A percentile compares a stretch with the other conserved stretches of the same genome.
These are phyloP conservation scores for Epiblema foenella DNA, from an alignment of 2,888 invertebrate genomes.

Conservation along the genomic window DNA sequence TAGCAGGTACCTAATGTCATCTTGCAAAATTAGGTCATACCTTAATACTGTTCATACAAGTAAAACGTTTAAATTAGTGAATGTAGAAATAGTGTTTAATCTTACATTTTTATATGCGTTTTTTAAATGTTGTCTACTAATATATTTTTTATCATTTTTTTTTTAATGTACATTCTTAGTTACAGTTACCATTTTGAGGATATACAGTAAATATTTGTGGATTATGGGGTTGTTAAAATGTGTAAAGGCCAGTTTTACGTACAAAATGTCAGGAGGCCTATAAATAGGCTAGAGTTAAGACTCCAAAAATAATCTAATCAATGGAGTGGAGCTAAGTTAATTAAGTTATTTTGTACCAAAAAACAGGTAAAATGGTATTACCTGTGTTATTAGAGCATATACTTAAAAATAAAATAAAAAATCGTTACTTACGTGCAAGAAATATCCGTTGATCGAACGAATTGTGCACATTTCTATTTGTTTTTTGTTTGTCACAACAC, in stretches of 20 bases:
- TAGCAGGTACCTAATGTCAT: conserved; percentile 61
- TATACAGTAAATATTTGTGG: background rate
- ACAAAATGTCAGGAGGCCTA: conserved; percentile 6
- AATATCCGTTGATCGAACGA: conserved; percentile 37
- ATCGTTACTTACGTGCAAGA: conserved; percentile 67
- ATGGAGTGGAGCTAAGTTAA: conserved; percentile 8
- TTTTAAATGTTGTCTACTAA: background rate
- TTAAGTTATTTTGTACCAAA: background rate
- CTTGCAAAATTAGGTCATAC: conserved; percentile 67
- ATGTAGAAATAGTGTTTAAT: too few relatives aligned
- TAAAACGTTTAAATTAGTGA: background rate
- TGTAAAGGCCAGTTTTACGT: background rate
- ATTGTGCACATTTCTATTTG: conserved; percentile 34
- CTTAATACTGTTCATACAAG: conserved; percentile 15
- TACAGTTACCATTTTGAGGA: background rate
- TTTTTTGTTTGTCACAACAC: conserved; percentile 42
- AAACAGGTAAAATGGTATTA: background rate
- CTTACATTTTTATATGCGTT: too few relatives aligned
- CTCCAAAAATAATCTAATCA: conserved; percentile 37
- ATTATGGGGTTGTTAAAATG: too few relatives aligned
- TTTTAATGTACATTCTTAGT: background rate
- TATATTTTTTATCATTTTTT: background rate
- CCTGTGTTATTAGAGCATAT: background rate
- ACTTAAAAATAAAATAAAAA: conserved; percentile 56
- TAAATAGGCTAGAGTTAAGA: conserved; percentile 34